Conservation (phyloP, 2,888 invertebrate genomes). For the Adineta ricciae region DNA sequence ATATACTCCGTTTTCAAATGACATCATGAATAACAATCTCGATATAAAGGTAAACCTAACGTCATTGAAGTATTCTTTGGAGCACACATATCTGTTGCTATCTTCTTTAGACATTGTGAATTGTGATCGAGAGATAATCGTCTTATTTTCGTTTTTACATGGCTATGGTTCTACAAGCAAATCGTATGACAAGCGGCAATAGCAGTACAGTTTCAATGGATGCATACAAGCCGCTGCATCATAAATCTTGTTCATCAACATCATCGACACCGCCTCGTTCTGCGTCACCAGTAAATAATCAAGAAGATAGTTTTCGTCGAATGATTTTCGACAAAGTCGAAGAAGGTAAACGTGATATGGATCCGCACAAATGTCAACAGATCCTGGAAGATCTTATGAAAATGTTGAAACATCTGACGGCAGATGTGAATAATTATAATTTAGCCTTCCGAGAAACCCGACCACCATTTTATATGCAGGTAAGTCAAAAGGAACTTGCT, state of each 20-base stretch:
- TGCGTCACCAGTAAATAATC: neutral
- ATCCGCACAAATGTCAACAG: neutral
- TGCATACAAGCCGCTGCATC: neutral
- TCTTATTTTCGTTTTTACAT: neutral
- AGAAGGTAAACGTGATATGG: neutral
- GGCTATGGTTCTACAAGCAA: constrained; percentile 10
- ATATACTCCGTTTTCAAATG: neutral
- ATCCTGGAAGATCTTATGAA: neutral
- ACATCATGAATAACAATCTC: neutral
- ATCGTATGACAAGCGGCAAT: neutral
- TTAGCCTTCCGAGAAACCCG: neutral
- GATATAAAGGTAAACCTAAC: neutral
- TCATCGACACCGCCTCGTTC: neutral
- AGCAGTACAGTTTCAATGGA: neutral
- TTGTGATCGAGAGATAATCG: neutral
- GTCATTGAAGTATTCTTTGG: neutral
- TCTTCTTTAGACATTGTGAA: neutral
- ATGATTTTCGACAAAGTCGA: constrained; percentile 1
- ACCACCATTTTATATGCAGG: constrained; percentile 12
- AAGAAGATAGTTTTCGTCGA: constrained; percentile 12
- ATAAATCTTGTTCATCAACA: neutral
- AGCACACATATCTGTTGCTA: too few species aligned
- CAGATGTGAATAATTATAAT: constrained; percentile 13
- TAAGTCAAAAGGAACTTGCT: neutral
- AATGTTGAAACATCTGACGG: neutral